phyloP scores from a whole-genome alignment of 2,888 invertebrate species.

The Nowickia ferox region DNA sequence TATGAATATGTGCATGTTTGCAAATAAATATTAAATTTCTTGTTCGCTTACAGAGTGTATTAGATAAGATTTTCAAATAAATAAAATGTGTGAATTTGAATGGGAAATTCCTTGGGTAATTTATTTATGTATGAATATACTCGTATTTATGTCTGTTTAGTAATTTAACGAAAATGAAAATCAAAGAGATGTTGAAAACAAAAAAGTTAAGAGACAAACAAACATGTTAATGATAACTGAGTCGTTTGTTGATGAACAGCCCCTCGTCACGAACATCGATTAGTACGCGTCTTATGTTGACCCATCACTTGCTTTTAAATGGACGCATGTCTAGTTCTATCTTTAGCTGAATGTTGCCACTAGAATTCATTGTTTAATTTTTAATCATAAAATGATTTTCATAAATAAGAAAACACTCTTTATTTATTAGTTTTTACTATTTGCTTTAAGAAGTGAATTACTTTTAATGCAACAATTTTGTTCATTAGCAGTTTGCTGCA shows the following conservation, averaged over 20 bases:
- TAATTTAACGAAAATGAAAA: background rate
- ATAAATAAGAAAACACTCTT: too few relatives aligned
- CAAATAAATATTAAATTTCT: constrained; percentile 25
- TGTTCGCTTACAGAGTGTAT: background rate
- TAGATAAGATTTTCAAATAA: constrained; percentile 18
- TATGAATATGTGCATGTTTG: constrained; percentile 26
- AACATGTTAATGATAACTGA: constrained; percentile 11
- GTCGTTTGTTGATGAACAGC: background rate
- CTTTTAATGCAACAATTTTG: too few relatives aligned
- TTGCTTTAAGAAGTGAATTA: too few relatives aligned
- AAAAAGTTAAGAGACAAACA: constrained; percentile 51
- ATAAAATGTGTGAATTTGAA: background rate
- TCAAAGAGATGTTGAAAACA: constrained; percentile 24
- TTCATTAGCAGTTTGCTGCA: too few relatives aligned
- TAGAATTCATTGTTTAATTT: too few relatives aligned
- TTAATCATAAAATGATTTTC: too few relatives aligned
- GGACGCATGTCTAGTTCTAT: too few relatives aligned
- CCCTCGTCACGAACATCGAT: too few relatives aligned
- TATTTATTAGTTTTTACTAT: too few relatives aligned
- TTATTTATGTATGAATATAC: background rate
- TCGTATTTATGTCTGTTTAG: background rate
- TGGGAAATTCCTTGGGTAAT: constrained; percentile 9
- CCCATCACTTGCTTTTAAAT: too few relatives aligned
- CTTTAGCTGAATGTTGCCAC: too few relatives aligned
- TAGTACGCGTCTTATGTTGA: too few relatives aligned